These are phyloP conservation scores for Pantherophis alleghaniensis DNA, from an alignment of 2,797 vertebrate genomes.

Conservation along the genomic window DNA sequence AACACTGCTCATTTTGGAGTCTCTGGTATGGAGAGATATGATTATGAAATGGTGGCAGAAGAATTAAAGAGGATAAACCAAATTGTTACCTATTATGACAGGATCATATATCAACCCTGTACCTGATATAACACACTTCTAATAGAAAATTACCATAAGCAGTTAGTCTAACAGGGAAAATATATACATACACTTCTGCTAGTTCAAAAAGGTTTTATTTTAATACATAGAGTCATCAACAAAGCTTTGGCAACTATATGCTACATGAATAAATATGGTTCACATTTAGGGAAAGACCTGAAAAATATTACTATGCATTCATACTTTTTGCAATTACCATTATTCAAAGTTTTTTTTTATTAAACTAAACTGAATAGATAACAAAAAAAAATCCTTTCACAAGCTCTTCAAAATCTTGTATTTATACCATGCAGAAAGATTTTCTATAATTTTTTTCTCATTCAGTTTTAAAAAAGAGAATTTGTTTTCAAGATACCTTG, in stretches of 20 bases:
- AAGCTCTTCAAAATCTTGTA: neutral
- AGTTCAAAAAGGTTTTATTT: conserved; percentile 19
- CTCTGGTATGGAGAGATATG: neutral
- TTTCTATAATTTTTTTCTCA: neutral
- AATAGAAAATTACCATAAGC: conserved; percentile 14
- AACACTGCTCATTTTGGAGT: neutral
- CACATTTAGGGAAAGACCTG: conserved; percentile 11
- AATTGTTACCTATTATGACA: neutral
- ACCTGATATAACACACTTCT: neutral
- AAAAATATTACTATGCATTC: neutral
- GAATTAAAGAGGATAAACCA: neutral
- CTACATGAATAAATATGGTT: neutral
- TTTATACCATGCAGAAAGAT: neutral
- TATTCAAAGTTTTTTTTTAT: neutral
- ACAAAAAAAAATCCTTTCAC: neutral
- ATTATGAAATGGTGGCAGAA: neutral
- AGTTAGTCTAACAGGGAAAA: conserved; percentile 14
- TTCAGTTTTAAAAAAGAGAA: neutral
- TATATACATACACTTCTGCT: neutral
- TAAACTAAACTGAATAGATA: conserved; percentile 14
- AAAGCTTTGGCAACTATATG: conserved; percentile 24
- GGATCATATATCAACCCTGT: conserved; percentile 14
- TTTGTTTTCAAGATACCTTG: neutral
- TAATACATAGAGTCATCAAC: conserved; percentile 9
- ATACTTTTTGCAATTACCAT: neutral